These are phyloP conservation scores for Anguilla megastoma DNA, from an alignment of 2,797 vertebrate genomes.

Conservation along the genomic window DNA sequence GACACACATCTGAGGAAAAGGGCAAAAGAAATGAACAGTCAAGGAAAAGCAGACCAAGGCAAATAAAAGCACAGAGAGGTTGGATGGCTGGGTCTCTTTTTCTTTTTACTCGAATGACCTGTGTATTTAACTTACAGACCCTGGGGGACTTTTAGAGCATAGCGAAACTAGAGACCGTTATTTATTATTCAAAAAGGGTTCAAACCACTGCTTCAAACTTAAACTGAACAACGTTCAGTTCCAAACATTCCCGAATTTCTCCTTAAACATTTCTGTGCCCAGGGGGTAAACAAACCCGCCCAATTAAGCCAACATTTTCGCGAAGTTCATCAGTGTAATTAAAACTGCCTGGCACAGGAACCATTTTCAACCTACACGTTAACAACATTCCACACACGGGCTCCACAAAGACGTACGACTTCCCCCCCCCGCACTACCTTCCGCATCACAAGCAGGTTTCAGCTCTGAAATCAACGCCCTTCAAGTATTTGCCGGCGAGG, in stretches of 20 bases:
- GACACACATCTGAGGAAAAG: conserved; percentile 32
- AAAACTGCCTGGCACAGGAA: neutral
- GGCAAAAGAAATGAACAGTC: neutral
- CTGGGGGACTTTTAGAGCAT: neutral
- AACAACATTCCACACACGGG: neutral
- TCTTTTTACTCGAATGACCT: neutral
- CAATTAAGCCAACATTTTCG: neutral
- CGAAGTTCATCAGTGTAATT: neutral
- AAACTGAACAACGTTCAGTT: neutral
- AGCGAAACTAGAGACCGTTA: neutral
- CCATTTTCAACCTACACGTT: neutral
- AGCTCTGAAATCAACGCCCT: neutral
- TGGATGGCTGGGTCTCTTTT: neutral
- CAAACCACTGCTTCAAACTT: neutral
- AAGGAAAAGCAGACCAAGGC: neutral
- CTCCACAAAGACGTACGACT: neutral
- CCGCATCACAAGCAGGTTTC: neutral
- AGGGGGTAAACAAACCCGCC: neutral
- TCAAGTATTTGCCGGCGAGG: neutral
- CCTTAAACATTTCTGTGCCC: neutral
- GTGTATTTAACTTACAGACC: neutral
- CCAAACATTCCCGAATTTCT: neutral
- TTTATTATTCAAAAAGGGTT: neutral
- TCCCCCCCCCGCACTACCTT: neutral
- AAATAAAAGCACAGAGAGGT: neutral